These are phyloP conservation scores for Andrena camellia DNA, from an alignment of 2,888 invertebrate genomes.

Conservation along the genomic window DNA sequence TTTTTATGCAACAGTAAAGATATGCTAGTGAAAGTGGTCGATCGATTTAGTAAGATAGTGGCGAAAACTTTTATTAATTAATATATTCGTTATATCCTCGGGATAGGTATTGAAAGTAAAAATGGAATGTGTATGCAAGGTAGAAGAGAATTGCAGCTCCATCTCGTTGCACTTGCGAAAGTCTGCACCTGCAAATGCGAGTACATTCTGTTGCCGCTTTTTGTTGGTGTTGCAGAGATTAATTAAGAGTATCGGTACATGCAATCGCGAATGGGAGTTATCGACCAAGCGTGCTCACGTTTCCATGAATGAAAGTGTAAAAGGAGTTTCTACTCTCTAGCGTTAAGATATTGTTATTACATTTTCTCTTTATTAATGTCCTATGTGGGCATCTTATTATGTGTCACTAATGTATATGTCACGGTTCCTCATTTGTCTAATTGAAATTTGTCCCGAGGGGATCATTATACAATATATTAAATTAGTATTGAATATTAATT, in stretches of 20 bases:
- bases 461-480: not conserved
- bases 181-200: constrained; percentile 33
- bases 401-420: not conserved
- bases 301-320: not conserved
- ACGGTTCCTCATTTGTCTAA: not conserved
- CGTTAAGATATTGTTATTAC: not conserved
- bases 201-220: constrained; percentile 11
- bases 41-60: not conserved
- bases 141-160: constrained; percentile 67
- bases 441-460: not conserved
- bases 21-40: not conserved
- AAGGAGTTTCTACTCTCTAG: not conserved
- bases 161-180: constrained; percentile 61
- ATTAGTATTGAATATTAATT: too few relatives aligned
- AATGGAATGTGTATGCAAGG: not conserved
- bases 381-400: not conserved
- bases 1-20: not conserved
- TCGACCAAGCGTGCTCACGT: not conserved
- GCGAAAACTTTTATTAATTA: not conserved
- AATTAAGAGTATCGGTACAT: constrained; percentile 43
- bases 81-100: not conserved
- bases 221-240: constrained; percentile 54
- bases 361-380: not conserved
- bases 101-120: not conserved
- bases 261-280: constrained; percentile 2